Evolutionary conservation across 92 coral and sea anemone species (phyloP).

Genomic region (Pocillopora meandrina): DNA sequence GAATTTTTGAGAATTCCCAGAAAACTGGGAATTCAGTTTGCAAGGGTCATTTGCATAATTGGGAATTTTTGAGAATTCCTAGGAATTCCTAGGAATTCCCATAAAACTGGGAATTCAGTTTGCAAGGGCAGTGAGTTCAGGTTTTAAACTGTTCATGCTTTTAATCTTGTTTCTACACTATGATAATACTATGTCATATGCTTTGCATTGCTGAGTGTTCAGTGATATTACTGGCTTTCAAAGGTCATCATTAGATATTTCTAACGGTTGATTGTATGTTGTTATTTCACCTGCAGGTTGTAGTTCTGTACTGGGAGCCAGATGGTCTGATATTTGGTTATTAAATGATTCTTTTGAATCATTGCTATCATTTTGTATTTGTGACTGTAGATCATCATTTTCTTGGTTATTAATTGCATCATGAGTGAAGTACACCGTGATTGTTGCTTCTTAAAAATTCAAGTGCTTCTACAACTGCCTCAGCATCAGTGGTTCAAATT

Average conservation of each 20-base stretch:
- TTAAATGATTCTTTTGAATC: not conserved
- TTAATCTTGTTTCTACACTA: conserved; percentile 46
- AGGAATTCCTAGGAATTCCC: too few species aligned
- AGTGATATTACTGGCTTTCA: conserved; percentile 63
- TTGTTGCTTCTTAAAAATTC: conserved; percentile 62
- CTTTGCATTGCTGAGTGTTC: conserved; percentile 42
- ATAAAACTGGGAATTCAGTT: too few species aligned
- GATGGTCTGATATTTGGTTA: conserved; percentile 15
- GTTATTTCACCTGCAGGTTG: not conserved
- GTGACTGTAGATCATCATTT: conserved; percentile 49
- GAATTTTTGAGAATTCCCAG: too few species aligned
- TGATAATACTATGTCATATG: conserved; percentile 48
- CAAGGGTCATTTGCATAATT: too few species aligned
- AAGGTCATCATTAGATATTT: conserved; percentile 62
- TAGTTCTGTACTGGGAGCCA: too few species aligned
- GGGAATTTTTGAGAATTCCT: too few species aligned
- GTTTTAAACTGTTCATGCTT: too few species aligned
- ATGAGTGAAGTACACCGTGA: conserved; percentile 22
- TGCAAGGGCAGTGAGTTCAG: too few species aligned
- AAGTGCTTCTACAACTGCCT: conserved; percentile 67
- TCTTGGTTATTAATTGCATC: conserved; percentile 74
- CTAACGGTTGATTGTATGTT: conserved; percentile 44
- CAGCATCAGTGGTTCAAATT: conserved; percentile 73
- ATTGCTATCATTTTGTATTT: conserved; percentile 18
- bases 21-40: too few species aligned